Evolutionary conservation across 1,140 invertebrate genomes (phyloP), one percentile per base, ranked within the genome.

Genomic region (Zaprionus davidi): DNA sequence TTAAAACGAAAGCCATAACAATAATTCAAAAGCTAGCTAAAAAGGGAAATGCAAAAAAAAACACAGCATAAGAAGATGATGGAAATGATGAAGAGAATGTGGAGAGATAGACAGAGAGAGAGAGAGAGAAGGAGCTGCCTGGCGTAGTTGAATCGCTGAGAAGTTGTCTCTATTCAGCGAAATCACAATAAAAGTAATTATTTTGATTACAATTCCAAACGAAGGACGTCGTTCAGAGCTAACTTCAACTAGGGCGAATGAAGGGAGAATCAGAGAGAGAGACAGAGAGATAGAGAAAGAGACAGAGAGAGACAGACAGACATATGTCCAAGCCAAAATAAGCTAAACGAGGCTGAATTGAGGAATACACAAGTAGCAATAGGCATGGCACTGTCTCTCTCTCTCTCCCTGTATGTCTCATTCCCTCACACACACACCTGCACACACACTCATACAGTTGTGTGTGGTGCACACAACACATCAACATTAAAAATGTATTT

Each of bases 401-500:
- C 5, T 28, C 53, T 41, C 5, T 26, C 6, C 41, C 17, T 55
- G 4, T n/a, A 11, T 60, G 22, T 28, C 31, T 59, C 20, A 13
- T 22, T 22, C 63, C 38, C 49, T 24, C 6, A 41, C 38, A 15
- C 20, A 70, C 51, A 44, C 38, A 41, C 38, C 38, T 28, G 26
- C 44, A 56, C 49, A 67, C 59, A 70, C 57, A 44, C 46, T 36
- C 60, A 71, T 63, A 38, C 36, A 71, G 17, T 49, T 4, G 55
- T 15, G 17, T 24, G 60, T 13, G 66, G 15, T 31, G 34, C 28
- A 55, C 68, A 49, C 44, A 68, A 38, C 79, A 77, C 83, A 86
- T 86, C 80, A 87, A 78, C 83, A 87, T 87, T 83, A 88, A 87
- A 87, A 83, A 87, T 87, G 84, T 83, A 87, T 87, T 88, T 88